These are phyloP conservation scores for Sminthurides aquaticus DNA, from an alignment of 2,888 invertebrate species.

Conservation along the genomic window DNA sequence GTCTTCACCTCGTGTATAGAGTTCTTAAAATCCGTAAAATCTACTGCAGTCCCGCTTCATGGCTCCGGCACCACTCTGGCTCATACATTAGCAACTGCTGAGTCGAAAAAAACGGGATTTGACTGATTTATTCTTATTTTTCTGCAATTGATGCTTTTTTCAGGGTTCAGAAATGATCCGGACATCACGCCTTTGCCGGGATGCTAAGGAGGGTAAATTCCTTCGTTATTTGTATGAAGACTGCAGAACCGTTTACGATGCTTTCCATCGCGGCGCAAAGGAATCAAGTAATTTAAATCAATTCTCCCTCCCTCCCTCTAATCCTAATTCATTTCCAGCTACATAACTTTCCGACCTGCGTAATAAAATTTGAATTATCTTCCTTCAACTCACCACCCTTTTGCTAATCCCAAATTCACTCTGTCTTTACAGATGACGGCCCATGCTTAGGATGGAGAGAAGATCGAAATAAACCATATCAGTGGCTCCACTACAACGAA, in stretches of 20 bases:
- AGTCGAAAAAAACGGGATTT: conserved; percentile 18
- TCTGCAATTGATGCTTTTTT: conserved; percentile 18
- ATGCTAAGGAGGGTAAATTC: conserved; percentile 74
- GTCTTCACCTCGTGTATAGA: no score
- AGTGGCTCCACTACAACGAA: conserved; percentile 89
- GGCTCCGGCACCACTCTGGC: background rate
- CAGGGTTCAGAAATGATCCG: conserved; percentile 83
- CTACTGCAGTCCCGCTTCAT: no score
- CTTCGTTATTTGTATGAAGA: conserved; percentile 77
- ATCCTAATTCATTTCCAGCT: no score
- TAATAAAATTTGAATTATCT: background rate
- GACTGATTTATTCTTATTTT: conserved; percentile 38
- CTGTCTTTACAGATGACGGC: conserved; percentile 64
- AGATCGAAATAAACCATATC: conserved; percentile 73
- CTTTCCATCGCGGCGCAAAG: conserved; percentile 83
- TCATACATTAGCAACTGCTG: conserved; percentile 16
- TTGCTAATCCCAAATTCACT: background rate
- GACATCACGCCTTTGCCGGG: conserved; percentile 79
- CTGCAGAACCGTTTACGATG: conserved; percentile 79
- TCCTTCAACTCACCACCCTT: background rate
- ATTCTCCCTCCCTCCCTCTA: background rate
- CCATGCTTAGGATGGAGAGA: conserved; percentile 88
- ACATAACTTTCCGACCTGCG: background rate
- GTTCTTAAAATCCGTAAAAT: no score
- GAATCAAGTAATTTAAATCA: conserved; percentile 66